Percentiles rank a stretch among this genome's conserved stretches.
These are phyloP conservation scores for Nasonia vitripennis DNA, from an alignment of 1,140 invertebrate species.

Conservation along the genomic window DNA sequence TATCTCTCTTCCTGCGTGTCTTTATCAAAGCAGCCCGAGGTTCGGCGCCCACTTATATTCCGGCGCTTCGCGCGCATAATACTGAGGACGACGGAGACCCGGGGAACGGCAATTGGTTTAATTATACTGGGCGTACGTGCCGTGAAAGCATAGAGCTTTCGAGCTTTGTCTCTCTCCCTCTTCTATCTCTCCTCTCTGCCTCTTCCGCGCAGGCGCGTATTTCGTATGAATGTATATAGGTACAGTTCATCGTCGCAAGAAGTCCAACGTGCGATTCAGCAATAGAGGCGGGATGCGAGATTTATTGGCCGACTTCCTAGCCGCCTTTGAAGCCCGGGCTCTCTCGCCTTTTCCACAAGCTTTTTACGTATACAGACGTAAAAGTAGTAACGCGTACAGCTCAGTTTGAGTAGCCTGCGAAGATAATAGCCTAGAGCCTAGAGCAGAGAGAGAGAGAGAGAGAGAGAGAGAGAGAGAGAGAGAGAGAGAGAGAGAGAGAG, in stretches of 20 bases:
- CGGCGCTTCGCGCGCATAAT: constrained; percentile 41
- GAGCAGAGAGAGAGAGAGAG: no score
- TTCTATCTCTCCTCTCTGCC: not conserved
- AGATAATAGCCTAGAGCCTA: not conserved
- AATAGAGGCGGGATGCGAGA: not conserved
- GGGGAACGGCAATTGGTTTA: constrained; percentile 51
- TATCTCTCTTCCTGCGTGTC: constrained; percentile 24
- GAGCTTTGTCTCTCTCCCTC: not conserved
- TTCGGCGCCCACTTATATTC: constrained; percentile 47
- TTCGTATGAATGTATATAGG: constrained; percentile 8
- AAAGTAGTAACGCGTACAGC: not conserved
- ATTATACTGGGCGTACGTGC: constrained; percentile 51
- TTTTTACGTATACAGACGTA: not conserved
- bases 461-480: no score
- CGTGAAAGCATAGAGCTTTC: constrained; percentile 41
- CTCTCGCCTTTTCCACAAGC: not conserved
- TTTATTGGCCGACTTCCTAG: constrained; percentile 27
- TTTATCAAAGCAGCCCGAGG: constrained; percentile 42
- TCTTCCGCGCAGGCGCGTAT: constrained; percentile 4
- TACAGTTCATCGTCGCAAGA: not conserved
- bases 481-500: no score
- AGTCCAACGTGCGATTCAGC: not conserved
- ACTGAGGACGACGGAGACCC: constrained; percentile 8
- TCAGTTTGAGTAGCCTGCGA: not conserved
- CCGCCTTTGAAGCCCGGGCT: not conserved